Evolutionary conservation across 2,797 vertebrate species (phyloP).

Genomic region (Acanthurus lineatus): DNA sequence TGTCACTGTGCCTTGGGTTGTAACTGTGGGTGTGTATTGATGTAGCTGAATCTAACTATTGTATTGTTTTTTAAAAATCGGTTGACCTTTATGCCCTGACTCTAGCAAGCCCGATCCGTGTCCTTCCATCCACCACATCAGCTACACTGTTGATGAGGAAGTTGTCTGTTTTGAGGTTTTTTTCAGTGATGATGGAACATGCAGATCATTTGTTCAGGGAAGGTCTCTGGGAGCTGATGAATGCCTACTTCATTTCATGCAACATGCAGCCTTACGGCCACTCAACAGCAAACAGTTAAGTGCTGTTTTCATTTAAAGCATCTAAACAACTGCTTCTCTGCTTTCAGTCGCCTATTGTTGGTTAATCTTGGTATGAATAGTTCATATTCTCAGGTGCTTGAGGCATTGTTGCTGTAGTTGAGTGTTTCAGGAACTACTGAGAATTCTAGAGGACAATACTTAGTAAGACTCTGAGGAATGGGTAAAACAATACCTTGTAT

Average conservation of each 20-base stretch:
- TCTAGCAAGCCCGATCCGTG: background rate
- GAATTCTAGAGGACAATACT: constrained; percentile 19
- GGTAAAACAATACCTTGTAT: constrained; percentile 29
- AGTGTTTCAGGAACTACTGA: constrained; percentile 14
- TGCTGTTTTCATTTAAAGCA: background rate
- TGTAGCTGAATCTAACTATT: background rate
- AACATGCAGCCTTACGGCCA: constrained; percentile 24
- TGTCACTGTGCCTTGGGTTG: background rate
- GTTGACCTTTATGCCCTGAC: background rate
- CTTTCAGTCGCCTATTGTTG: constrained; percentile 23
- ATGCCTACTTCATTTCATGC: constrained; percentile 22
- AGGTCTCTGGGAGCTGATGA: background rate
- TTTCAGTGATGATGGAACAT: constrained; percentile 30
- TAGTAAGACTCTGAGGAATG: constrained; percentile 5
- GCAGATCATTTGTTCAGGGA: constrained; percentile 36
- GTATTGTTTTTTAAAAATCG: background rate
- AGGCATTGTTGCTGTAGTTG: constrained; percentile 26
- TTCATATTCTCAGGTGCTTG: constrained; percentile 14
- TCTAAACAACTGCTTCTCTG: constrained; percentile 2
- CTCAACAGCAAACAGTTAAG: constrained; percentile 14
- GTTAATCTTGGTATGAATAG: constrained; percentile 23
- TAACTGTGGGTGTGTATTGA: background rate
- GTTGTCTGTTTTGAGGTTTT: constrained; percentile 34
- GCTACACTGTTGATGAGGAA: constrained; percentile 24
- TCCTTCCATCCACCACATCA: background rate